Evolutionary conservation across 2,797 vertebrate species (phyloP).

Genomic region (Lagocephalus sceleratus): DNA sequence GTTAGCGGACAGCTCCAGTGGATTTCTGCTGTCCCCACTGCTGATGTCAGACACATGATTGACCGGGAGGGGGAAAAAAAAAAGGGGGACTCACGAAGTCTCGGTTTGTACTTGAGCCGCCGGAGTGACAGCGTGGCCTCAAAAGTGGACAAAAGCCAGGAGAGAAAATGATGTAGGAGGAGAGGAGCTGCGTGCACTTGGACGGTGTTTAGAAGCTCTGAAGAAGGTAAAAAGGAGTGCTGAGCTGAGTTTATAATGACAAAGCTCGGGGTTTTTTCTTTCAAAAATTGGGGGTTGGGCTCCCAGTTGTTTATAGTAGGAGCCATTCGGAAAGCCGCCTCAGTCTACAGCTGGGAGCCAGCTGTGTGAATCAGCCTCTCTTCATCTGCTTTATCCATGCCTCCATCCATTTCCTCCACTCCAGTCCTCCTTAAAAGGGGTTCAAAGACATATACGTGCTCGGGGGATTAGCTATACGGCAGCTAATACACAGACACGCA

Average conservation of each 20-base stretch:
- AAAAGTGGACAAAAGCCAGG: not conserved
- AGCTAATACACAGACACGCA: constrained; percentile 36
- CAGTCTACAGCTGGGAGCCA: constrained; percentile 75
- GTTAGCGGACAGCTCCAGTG: constrained; percentile 8
- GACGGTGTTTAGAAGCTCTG: constrained; percentile 17
- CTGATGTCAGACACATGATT: constrained; percentile 12
- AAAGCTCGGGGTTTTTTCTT: constrained; percentile 28
- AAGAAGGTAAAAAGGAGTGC: constrained; percentile 39
- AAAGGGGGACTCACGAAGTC: constrained; percentile 10
- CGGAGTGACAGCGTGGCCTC: not conserved
- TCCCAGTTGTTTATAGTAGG: constrained; percentile 64
- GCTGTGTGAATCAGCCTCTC: constrained; percentile 75
- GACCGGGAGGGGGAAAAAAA: constrained; percentile 5
- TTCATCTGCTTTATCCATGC: constrained; percentile 70
- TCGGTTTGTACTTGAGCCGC: constrained; percentile 17
- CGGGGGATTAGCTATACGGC: constrained; percentile 45
- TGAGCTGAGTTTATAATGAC: constrained; percentile 46
- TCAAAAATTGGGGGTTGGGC: constrained; percentile 50
- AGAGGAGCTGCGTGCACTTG: constrained; percentile 23
- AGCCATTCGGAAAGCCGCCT: constrained; percentile 42
- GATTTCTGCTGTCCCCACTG: constrained; percentile 14
- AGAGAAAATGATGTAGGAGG: constrained; percentile 7
- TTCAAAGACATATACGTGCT: constrained; percentile 74
- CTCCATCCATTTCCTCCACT: constrained; percentile 36
- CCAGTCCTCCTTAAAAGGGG: constrained; percentile 51